Base-by-base conservation (phyloP, 23 tunicate species). In the Ciona savignyi region DNA sequence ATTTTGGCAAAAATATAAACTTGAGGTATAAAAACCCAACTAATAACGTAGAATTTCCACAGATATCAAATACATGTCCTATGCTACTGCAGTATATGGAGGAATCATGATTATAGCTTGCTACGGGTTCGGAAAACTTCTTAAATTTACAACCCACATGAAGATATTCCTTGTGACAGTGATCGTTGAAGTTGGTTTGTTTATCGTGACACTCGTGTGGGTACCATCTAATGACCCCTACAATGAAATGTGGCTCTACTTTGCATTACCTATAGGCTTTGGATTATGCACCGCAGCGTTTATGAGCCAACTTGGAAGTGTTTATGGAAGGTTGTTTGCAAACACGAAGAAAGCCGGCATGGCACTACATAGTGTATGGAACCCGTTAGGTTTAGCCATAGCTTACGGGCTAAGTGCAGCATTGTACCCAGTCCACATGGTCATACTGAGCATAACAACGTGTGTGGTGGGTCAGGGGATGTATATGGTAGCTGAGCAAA, bases 31-130 rank as follows among this genome's bases (percentile, higher is more conserved):
- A n/a, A n/a, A n/a, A n/a, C n/a, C n/a, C n/a, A n/a, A n/a, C n/a
- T n/a, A n/a, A n/a, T n/a, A n/a, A n/a, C n/a, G n/a, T n/a, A n/a
- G n/a, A n/a, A n/a, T 25, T 63, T 11, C 76, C 34, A 0, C 85
- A 86, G 93, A 84, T 25, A 74, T 86, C 76, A 34, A 75, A 64
- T 86, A 67, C 56, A 81, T 86, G 48, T 84, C 85, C 1, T 86
- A 86, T 42, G 93, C 79, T 3, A 81, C 93, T 20, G 67, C 80
- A 25, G 70, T 74, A 76, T 86, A 73, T 60, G 93, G 85, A 29
- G 76, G 32, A 0, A 84, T 76, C 32, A 79, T 74, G 83, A 80
- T 75, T 35, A 11, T 80, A 2, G 79, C 65, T 3, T 74, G 93
- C 70, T 86, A 74, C 73, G 60, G 34, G 19, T 80, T 74, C 66